phyloP scores from a whole-genome alignment of 1,140 invertebrate species.

The Dryas iulia region DNA sequence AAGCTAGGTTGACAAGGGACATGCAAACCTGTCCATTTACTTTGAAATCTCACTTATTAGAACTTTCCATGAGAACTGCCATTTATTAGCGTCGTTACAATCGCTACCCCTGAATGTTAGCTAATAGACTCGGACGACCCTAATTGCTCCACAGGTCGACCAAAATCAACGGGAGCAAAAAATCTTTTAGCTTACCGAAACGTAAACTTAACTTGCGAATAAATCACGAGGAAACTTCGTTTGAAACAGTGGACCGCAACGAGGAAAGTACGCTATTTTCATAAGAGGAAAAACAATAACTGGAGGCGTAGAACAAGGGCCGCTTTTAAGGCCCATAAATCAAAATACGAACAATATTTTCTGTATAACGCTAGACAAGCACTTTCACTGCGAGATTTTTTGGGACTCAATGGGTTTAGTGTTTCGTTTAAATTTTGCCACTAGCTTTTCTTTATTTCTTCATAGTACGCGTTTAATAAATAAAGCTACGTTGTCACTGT shows the following conservation, averaged over 20 bases:
- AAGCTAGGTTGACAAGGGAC: conserved; percentile 23
- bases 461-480: conserved; percentile 36
- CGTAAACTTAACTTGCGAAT: conserved; percentile 39
- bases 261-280: conserved; percentile 70
- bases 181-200: conserved; percentile 28
- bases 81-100: not conserved
- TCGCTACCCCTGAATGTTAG: not conserved
- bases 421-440: conserved; percentile 74
- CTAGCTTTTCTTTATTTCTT: conserved; percentile 59
- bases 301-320: conserved; percentile 62
- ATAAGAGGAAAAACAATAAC: conserved; percentile 77
- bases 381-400: conserved; percentile 64
- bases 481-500: not conserved
- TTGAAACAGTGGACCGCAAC: conserved; percentile 51
- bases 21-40: conserved; percentile 13
- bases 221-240: conserved; percentile 62
- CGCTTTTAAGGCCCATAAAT: conserved; percentile 76
- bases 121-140: conserved; percentile 9
- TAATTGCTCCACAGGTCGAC: conserved; percentile 20
- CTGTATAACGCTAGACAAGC: conserved; percentile 53
- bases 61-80: not conserved
- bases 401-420: conserved; percentile 70
- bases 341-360: conserved; percentile 75
- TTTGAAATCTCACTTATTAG: conserved; percentile 18
- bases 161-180: conserved; percentile 25